Evolutionary conservation across 53 echinoderm and acorn worm species (phyloP).

Genomic region (Holothuria leucospilota): DNA sequence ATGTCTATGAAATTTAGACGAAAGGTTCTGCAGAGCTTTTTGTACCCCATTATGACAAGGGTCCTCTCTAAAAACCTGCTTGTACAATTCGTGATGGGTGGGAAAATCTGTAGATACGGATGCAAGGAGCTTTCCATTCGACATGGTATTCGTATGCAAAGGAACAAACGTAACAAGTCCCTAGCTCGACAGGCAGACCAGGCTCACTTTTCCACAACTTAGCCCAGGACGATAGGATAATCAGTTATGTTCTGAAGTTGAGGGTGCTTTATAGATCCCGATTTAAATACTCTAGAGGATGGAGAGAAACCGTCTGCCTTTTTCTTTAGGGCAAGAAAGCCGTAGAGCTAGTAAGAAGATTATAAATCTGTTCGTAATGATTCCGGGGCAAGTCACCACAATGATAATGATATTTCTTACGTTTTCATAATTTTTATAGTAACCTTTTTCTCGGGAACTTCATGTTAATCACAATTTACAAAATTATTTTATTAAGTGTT

Average conservation of each 20-base stretch:
- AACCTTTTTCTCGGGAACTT: too few species aligned
- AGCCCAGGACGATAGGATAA: neutral
- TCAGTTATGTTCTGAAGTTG: too few species aligned
- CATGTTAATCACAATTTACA: too few species aligned
- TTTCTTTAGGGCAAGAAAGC: slow-evolving; percentile 11
- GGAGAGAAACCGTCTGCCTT: slow-evolving; percentile 5
- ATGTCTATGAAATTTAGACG: too few species aligned
- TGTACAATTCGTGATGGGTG: neutral
- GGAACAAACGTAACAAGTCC: too few species aligned
- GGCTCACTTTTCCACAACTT: neutral
- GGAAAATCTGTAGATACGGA: neutral
- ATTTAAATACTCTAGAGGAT: too few species aligned
- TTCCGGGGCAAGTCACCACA: neutral
- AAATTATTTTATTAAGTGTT: too few species aligned
- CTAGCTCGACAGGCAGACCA: neutral
- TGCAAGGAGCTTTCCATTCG: neutral
- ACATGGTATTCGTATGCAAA: neutral
- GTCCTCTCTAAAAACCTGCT: neutral
- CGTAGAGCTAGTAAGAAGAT: too few species aligned
- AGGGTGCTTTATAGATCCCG: slow-evolving; percentile 15
- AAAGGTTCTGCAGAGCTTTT: too few species aligned
- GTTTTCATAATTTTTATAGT: too few species aligned
- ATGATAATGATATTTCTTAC: neutral
- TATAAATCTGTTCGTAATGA: slow-evolving; percentile 4
- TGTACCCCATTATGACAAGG: neutral